Conservation (phyloP, 2,888 invertebrate species). For the Diarsia brunnea region DNA sequence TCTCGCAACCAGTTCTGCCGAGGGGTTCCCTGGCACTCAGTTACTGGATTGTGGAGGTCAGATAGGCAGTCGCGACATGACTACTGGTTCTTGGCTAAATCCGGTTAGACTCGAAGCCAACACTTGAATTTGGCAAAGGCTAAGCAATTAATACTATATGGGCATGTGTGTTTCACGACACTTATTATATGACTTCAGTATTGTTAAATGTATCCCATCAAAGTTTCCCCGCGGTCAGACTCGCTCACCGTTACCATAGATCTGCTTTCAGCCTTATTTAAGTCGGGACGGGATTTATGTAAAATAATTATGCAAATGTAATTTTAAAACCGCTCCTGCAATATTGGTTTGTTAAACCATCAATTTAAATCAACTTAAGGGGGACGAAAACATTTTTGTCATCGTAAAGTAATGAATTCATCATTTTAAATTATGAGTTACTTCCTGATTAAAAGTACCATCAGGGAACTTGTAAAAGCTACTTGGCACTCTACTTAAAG, state of each 20-base stretch:
- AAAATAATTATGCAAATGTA: slow-evolving; percentile 39
- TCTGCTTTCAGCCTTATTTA: neutral
- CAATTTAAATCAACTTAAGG: slow-evolving; percentile 14
- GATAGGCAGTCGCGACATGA: neutral
- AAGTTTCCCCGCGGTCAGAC: neutral
- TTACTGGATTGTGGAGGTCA: neutral
- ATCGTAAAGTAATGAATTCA: neutral
- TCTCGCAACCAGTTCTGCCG: neutral
- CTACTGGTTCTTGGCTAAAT: neutral
- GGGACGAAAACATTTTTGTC: slow-evolving; percentile 8
- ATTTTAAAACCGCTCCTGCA: slow-evolving; percentile 17
- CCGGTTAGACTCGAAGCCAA: neutral
- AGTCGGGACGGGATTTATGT: slow-evolving; percentile 16
- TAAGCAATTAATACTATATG: neutral
- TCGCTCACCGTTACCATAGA: no score
- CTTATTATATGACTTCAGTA: neutral
- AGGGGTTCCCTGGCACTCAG: neutral
- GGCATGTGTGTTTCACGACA: neutral
- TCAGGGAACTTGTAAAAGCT: neutral
- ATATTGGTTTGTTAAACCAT: slow-evolving; percentile 16
- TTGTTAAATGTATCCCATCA: neutral
- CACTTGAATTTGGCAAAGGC: neutral
- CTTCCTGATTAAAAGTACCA: neutral
- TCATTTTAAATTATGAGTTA: neutral
- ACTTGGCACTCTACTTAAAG: neutral